phyloP scores from a whole-genome alignment of 2,113 vertebrate species.

The Muntiacus muntjak region DNA sequence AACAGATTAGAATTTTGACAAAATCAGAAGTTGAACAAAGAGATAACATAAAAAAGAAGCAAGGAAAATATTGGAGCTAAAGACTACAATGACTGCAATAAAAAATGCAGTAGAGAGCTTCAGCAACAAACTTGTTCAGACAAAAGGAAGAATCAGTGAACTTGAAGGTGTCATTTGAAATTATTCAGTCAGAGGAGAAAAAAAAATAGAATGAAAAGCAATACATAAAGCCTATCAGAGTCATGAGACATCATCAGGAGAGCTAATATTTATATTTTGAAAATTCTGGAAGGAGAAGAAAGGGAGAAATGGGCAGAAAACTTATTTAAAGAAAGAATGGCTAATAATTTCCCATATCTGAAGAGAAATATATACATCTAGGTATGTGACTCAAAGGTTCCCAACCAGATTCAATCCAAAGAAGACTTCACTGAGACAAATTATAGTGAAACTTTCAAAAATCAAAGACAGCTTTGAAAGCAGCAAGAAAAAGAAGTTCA shows the following conservation, averaged over 20 bases:
- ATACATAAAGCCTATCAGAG: not conserved
- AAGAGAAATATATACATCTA: not conserved
- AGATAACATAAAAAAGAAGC: not conserved
- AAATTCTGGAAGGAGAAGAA: not conserved
- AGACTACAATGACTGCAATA: not conserved
- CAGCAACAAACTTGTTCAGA: not conserved
- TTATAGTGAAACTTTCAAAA: not conserved
- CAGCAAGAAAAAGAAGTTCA: not conserved
- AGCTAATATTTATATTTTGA: not conserved
- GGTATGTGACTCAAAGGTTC: not conserved
- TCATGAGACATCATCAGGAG: not conserved
- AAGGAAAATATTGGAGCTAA: not conserved
- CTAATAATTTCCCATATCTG: not conserved
- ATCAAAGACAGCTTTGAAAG: not conserved
- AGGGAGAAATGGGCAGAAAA: not conserved
- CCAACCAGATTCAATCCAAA: not conserved
- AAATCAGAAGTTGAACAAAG: not conserved
- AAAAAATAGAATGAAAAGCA: not conserved
- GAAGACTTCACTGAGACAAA: not conserved
- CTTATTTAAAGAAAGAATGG: not conserved
- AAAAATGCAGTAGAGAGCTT: not conserved
- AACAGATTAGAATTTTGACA: not conserved
- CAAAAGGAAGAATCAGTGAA: not conserved
- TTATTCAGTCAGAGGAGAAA: not conserved
- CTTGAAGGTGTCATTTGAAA: not conserved